Evolutionary conservation across 2,797 vertebrate species (phyloP), one percentile per base, ranked within the genome.

Genomic region (Benthosema pterotum): DNA sequence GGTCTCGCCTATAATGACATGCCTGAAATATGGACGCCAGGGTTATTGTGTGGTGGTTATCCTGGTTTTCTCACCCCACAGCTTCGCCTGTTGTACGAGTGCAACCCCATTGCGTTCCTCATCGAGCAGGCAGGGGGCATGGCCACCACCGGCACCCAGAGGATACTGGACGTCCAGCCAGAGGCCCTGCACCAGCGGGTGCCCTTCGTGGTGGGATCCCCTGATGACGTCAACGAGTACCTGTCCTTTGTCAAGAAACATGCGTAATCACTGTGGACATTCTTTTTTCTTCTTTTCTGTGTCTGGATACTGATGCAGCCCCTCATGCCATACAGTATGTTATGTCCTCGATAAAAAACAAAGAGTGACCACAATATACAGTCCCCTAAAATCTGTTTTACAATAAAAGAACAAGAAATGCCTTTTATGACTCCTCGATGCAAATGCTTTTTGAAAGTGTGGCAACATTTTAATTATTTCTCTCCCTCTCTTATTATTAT

Each of bases 81-180:
- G 97, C 94, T 99, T 65, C 92, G 97, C 52, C 91, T 99, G 73
- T 87, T 99, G 75, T 99, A 99, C 0, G 97, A 99, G 78, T 98
- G 97, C 87, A 99, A 98, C 86, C 97, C 97, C 18, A 95, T 99
- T 55, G 95, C 96, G 61, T 99, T 95, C 87, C 92, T 99, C 77
- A 91, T 99, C 0, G 97, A 99, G 87, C 97, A 99, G 89, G 96
- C 96, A 0, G 97, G 97, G 0, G 97, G 97, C 11, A 16, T 93
- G 1, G 96, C 97, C 0, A 97, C 96, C 60, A 97, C 97, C 0
- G 97, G 97, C 28, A 90, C 91, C 0, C 91, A 94, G 88, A 89
- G 94, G 0, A 75, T 99, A 1, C 71, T 99, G 85, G 96, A 98
- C 3, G 88, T 99, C 43, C 89, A 95, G 80, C 97, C 97, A 0